phyloP scores from a whole-genome alignment of 2,888 invertebrate species.

The Biston betularia region DNA sequence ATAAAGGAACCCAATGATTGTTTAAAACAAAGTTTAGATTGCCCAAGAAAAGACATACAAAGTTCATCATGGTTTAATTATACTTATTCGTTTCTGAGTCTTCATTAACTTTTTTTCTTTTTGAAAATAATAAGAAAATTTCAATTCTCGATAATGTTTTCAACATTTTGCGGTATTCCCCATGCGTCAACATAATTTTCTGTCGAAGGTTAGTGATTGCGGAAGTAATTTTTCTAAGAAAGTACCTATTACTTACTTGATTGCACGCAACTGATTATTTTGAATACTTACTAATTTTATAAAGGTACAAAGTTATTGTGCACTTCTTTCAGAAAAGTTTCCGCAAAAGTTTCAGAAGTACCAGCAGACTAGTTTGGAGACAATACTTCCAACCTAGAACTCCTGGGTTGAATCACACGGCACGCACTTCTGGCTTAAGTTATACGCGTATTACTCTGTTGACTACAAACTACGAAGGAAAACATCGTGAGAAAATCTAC shows the following conservation, averaged over 20 bases:
- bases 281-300: not conserved
- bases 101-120: conserved; percentile 40
- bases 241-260: not conserved
- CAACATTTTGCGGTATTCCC: conserved; percentile 19
- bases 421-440: no score
- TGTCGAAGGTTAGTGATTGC: conserved; percentile 2
- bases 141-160: conserved; percentile 17
- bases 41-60: conserved; percentile 35
- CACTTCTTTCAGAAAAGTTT: no score
- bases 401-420: no score
- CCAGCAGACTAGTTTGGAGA: no score
- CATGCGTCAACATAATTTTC: conserved; percentile 7
- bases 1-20: not conserved
- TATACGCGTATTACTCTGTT: no score
- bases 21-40: conserved; percentile 36
- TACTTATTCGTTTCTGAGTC: conserved; percentile 43
- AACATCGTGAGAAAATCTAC: no score
- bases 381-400: no score
- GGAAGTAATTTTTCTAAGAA: conserved; percentile 3
- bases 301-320: no score
- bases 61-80: conserved; percentile 41
- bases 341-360: no score
- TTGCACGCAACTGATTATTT: not conserved
- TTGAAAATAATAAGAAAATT: conserved; percentile 24
- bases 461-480: no score